Evolutionary conservation across 2,888 invertebrate species (phyloP).

Genomic region (Parascotia fuliginaria): DNA sequence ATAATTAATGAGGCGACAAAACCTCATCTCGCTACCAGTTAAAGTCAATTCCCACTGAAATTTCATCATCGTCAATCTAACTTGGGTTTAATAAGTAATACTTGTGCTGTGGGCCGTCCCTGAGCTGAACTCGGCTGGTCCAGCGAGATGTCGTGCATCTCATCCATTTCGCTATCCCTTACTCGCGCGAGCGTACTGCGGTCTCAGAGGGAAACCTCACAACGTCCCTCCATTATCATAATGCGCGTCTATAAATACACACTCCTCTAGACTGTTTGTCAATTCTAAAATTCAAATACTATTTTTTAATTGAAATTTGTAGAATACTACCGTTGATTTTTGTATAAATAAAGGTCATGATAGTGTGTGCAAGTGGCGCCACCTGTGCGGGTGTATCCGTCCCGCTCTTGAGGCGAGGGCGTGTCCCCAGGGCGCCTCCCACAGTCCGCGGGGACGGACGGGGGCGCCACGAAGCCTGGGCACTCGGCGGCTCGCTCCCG

Average conservation of each 20-base stretch:
- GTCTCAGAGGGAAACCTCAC: conserved; percentile 74
- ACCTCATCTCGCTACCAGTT: conserved; percentile 76
- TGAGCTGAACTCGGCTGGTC: conserved; percentile 64
- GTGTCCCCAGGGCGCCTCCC: conserved; percentile 84
- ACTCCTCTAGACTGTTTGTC: conserved; percentile 35
- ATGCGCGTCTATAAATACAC: conserved; percentile 49
- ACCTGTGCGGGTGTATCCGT: conserved; percentile 69
- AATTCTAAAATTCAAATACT: conserved; percentile 34
- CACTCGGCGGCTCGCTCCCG: conserved; percentile 82
- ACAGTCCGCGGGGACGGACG: conserved; percentile 83
- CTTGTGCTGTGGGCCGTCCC: conserved; percentile 77
- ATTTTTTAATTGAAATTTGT: conserved; percentile 20
- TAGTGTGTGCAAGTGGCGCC: conserved; percentile 70
- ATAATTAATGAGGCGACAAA: conserved; percentile 76
- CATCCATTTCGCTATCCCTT: conserved; percentile 72
- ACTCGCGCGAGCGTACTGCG: conserved; percentile 60
- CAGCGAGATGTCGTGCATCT: conserved; percentile 76
- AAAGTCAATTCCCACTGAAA: conserved; percentile 84
- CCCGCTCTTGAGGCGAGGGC: conserved; percentile 86
- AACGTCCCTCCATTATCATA: conserved; percentile 65
- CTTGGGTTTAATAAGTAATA: conserved; percentile 81
- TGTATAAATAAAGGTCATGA: conserved; percentile 34
- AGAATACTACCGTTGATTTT: conserved; percentile 16
- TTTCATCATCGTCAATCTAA: conserved; percentile 85
- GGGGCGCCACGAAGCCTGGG: conserved; percentile 83